Conservation (phyloP, 2,888 invertebrate genomes). For the Rhabditoides inermis region DNA sequence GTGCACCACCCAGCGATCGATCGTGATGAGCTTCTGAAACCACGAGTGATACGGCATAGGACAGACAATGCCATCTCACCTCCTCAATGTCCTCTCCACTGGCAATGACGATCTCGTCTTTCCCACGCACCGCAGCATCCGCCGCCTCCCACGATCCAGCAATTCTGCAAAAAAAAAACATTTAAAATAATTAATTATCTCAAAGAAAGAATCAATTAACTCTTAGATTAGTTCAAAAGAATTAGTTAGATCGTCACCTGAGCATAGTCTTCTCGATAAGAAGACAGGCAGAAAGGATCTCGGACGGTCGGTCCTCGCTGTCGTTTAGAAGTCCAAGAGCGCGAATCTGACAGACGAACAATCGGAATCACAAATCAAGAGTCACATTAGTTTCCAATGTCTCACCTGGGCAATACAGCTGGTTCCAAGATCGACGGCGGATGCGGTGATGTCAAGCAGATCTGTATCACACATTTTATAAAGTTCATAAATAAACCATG, state of each 20-base stretch:
- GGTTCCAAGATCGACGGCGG: slow-evolving; percentile 69
- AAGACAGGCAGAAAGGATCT: slow-evolving; percentile 56
- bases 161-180: slow-evolving; percentile 19
- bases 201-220: not conserved
- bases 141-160: slow-evolving; percentile 40
- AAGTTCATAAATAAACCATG: no score
- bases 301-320: slow-evolving; percentile 60
- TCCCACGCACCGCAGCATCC: no score
- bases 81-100: no score
- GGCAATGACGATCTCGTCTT: no score
- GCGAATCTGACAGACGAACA: slow-evolving; percentile 59
- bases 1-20: slow-evolving; percentile 27
- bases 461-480: slow-evolving; percentile 40
- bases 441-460: slow-evolving; percentile 70
- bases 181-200: not conserved
- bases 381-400: not conserved
- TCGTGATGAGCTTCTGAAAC: no score
- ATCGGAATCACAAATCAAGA: no score
- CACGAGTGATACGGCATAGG: no score
- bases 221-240: not conserved
- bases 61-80: no score
- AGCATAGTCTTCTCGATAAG: slow-evolving; percentile 54
- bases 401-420: slow-evolving; percentile 60
- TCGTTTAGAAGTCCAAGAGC: slow-evolving; percentile 69
- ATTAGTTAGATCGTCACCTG: slow-evolving; percentile 24